Conservation (phyloP, 2,888 invertebrate genomes). For the Caenorhabditis sp. region DNA sequence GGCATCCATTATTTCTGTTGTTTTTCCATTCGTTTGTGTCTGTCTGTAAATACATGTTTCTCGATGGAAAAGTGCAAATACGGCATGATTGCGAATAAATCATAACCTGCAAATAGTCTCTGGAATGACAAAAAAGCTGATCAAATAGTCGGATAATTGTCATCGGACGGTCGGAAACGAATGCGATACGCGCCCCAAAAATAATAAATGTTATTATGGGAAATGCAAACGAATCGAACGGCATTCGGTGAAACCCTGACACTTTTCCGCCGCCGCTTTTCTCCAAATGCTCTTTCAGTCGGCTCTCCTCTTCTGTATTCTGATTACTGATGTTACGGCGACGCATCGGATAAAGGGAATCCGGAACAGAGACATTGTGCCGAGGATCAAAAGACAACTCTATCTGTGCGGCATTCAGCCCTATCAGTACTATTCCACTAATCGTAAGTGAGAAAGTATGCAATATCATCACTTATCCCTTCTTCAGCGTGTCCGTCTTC, state of each 20-base stretch:
- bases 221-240: conserved; percentile 19
- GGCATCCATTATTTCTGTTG: background rate
- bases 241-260: conserved; percentile 16
- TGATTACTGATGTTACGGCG: background rate
- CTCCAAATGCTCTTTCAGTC: conserved; percentile 2
- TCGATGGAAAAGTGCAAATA: background rate
- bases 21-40: background rate
- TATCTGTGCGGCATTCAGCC: conserved; percentile 73
- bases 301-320: background rate
- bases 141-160: conserved; percentile 45
- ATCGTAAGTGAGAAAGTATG: conserved; percentile 67
- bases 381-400: conserved; percentile 30
- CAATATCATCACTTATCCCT: background rate
- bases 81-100: conserved; percentile 9
- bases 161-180: conserved; percentile 1
- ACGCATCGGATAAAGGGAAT: background rate
- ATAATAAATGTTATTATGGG: conserved; percentile 47
- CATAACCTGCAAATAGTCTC: conserved; percentile 2
- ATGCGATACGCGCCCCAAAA: conserved; percentile 7
- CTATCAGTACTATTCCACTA: conserved; percentile 70
- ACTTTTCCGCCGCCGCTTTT: too few relatives aligned
- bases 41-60: background rate
- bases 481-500: conserved; percentile 42
- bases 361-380: background rate
- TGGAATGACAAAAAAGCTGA: conserved; percentile 39